Evolutionary conservation across 1,140 invertebrate species (phyloP), one percentile per base, ranked within the genome.

Genomic region (Scaptomyza hsui): DNA sequence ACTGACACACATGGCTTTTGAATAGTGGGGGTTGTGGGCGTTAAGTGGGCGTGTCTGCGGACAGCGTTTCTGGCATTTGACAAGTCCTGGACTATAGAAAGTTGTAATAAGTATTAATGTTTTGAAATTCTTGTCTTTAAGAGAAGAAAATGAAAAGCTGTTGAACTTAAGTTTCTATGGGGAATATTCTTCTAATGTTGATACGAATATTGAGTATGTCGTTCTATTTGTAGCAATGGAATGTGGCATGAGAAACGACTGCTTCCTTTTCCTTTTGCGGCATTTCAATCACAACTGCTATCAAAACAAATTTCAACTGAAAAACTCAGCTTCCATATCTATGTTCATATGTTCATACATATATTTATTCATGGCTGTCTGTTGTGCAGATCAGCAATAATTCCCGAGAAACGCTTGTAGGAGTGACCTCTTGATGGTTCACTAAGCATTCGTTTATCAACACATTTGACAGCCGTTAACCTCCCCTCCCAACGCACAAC

Each of bases 11-110:
- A 55, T 56, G 49, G 16, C 18, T 48, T 29, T 37, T 37, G 32
- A 12, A 12, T 37, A 5, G 6, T 2, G 13, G 18, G 6, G 26
- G 16, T 2, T 16, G 52, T n/a, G 12, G 18, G 18, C 5, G 15
- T 32, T 13, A 21, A 37, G 35, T 62, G 55, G 48, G 45, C 53
- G 63, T 72, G 69, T 37, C 32, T 70, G 35, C 53, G 64, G 62
- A 24, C 57, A 73, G 70, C 59, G 39, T 44, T 60, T 44, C 45
- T 62, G 82, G 82, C 69, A 59, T 53, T 24, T 86, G 82, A 86
- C 82, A 86, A 56, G 41, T 44, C 18, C 7, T 60, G 26, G 7
- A 53, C 19, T 21, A 19, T 32, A 4, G n/a, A 3, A 65, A 59
- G 29, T 45, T 35, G 18, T 26, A 26, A 5, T 0, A 51, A 18